Evolutionary conservation across 2,113 vertebrate genomes (phyloP).

Genomic region (Sinocyclocheilus grahami): DNA sequence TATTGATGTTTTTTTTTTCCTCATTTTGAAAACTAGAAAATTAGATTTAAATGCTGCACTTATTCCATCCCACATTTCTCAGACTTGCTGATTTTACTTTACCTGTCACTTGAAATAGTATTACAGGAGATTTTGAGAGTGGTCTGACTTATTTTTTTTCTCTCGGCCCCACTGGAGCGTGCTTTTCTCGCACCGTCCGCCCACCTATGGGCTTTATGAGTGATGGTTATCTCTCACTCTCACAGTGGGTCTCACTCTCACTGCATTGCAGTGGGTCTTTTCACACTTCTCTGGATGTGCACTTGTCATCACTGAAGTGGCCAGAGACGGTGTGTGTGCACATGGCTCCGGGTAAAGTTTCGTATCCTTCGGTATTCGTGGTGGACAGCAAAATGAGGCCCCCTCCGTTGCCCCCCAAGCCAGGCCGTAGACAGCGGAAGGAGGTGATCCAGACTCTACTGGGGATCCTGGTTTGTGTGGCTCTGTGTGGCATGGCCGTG

Average conservation of each 20-base stretch:
- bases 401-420: constrained; percentile 64
- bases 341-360: constrained; percentile 57
- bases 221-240: neutral
- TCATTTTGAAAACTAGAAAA: neutral
- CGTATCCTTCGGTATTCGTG: constrained; percentile 70
- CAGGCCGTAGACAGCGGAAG: neutral
- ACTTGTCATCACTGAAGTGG: neutral
- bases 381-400: constrained; percentile 69
- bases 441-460: constrained; percentile 60
- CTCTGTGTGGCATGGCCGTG: constrained; percentile 64
- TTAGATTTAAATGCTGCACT: neutral
- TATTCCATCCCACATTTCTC: neutral
- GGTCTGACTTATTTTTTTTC: neutral
- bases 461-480: constrained; percentile 69
- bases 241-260: neutral
- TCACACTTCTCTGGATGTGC: neutral
- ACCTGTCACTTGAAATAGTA: neutral
- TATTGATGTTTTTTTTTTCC: neutral
- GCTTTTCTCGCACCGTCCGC: neutral
- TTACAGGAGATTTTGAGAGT: neutral
- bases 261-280: constrained; percentile 13
- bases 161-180: neutral
- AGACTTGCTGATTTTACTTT: neutral
- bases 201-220: constrained; percentile 19
- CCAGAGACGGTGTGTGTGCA: neutral